Evolutionary conservation across 2,113 vertebrate species (phyloP).

Genomic region (Steatornis caripensis): DNA sequence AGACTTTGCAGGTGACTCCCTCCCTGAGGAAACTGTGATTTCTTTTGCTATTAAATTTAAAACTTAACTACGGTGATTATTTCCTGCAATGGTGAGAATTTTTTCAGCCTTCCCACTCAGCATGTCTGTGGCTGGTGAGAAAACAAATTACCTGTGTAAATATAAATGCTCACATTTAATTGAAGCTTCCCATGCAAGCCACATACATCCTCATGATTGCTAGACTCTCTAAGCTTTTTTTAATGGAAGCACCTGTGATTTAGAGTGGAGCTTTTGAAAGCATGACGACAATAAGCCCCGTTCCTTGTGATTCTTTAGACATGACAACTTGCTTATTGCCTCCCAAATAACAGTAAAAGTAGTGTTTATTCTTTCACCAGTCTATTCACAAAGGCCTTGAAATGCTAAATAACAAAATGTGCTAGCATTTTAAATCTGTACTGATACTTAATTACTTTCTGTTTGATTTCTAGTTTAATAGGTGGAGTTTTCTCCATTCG

Average conservation of each 20-base stretch:
- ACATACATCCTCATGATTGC: neutral
- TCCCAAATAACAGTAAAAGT: neutral
- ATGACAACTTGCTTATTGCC: neutral
- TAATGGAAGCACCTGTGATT: neutral
- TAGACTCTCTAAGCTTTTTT: neutral
- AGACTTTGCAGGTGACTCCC: neutral
- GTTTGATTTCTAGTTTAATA: neutral
- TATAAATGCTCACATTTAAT: neutral
- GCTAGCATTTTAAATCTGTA: neutral
- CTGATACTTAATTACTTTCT: neutral
- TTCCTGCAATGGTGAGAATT: neutral
- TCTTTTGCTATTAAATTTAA: neutral
- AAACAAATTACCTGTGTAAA: constrained; percentile 29
- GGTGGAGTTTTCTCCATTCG: neutral
- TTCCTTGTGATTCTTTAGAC: neutral
- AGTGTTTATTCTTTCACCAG: neutral
- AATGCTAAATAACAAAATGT: neutral
- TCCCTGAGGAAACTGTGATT: neutral
- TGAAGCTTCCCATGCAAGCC: neutral
- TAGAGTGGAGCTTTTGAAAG: neutral
- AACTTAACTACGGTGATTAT: neutral
- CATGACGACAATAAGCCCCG: neutral
- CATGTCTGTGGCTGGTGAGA: neutral
- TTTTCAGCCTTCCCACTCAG: constrained; percentile 14
- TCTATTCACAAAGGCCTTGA: neutral